phyloP scores from a whole-genome alignment of 30 jellyfish, hydroid and myxozoan genomes.

The Cassiopea xamachana region DNA sequence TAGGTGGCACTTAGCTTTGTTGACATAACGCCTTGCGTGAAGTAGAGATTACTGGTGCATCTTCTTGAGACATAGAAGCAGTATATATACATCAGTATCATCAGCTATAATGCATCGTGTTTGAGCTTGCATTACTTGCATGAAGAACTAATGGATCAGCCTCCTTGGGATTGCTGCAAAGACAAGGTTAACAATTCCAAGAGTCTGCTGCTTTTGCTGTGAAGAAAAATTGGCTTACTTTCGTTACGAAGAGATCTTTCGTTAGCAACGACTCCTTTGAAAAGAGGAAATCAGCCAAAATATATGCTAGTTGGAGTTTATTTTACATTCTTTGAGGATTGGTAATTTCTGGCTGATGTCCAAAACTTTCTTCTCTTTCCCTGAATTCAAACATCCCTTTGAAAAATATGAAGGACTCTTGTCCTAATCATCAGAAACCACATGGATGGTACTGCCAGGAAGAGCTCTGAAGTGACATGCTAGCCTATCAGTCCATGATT shows the following conservation, averaged over 20 bases:
- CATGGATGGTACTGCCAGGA: conserved; percentile 61
- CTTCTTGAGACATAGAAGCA: neutral
- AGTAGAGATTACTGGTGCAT: neutral
- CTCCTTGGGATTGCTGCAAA: neutral
- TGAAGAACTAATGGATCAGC: neutral
- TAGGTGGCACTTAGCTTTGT: conserved; percentile 36
- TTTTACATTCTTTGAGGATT: conserved; percentile 21
- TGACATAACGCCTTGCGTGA: conserved; percentile 40
- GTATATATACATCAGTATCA: neutral
- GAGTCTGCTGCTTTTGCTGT: neutral
- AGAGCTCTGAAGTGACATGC: conserved; percentile 46
- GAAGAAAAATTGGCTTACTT: neutral
- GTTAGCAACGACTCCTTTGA: neutral
- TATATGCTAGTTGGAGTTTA: conserved; percentile 25
- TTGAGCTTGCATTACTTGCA: neutral
- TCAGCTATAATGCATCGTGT: neutral
- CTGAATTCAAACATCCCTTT: conserved; percentile 53
- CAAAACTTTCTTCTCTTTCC: conserved; percentile 53
- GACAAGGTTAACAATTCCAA: neutral
- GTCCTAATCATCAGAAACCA: conserved; percentile 32
- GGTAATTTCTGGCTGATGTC: conserved; percentile 24
- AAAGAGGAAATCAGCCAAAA: conserved; percentile 41
- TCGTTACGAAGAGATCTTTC: neutral
- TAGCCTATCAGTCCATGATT: conserved; percentile 54
- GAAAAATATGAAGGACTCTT: conserved; percentile 44